Conservation (phyloP, 2,797 vertebrate genomes). For the Esox lucius region DNA sequence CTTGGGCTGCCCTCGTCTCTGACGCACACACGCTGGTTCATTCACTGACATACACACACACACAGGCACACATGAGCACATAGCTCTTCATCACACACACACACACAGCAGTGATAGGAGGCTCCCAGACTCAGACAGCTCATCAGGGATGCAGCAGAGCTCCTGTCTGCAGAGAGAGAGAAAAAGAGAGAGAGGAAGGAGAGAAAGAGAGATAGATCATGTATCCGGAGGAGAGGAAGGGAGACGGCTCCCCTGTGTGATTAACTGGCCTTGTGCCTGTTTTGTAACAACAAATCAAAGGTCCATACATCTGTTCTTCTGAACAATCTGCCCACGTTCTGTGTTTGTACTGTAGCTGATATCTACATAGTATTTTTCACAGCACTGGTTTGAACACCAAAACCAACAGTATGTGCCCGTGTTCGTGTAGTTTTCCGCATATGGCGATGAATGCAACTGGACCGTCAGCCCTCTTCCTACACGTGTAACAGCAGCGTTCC, state of each 20-base stretch:
- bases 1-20: slow-evolving; percentile 77
- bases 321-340: not conserved
- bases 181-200: slow-evolving; percentile 13
- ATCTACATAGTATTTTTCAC: not conserved
- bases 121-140: slow-evolving; percentile 70
- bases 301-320: not conserved
- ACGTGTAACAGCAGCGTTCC: not conserved
- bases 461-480: not conserved
- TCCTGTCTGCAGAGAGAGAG: slow-evolving; percentile 69
- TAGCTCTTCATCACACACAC: slow-evolving; percentile 8
- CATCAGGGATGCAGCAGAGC: slow-evolving; percentile 77
- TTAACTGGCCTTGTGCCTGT: slow-evolving; percentile 18
- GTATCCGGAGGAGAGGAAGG: not conserved
- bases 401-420: not conserved
- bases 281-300: not conserved
- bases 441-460: not conserved
- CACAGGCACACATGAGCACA: slow-evolving; percentile 22
- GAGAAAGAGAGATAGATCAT: slow-evolving; percentile 39
- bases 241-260: not conserved
- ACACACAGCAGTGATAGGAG: slow-evolving; percentile 7
- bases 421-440: not conserved
- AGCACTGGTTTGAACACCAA: not conserved
- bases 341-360: not conserved
- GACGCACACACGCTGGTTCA: slow-evolving; percentile 37
- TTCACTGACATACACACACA: slow-evolving; percentile 16